Base-by-base conservation (phyloP, 2,888 invertebrate species). In the Pandemis cinnamomeana region DNA sequence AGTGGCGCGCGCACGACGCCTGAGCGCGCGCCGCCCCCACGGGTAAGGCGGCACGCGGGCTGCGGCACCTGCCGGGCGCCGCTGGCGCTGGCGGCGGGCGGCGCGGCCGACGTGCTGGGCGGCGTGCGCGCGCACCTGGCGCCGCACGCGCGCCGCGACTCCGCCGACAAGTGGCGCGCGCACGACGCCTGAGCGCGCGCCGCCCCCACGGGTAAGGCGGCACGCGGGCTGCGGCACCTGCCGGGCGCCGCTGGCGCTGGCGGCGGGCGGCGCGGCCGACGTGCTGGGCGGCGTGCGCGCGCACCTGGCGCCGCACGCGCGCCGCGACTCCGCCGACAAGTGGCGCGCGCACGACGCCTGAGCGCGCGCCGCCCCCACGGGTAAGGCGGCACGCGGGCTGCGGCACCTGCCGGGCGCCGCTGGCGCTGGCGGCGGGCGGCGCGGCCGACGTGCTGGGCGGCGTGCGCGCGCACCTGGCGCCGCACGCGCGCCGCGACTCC, bases 11-110 rank as follows among this genome's bases (percentile, higher is more conserved):
- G 20, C 20, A 20, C 20, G 20, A 20, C 20, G 20, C 20, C 20
- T 20, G 20, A 20, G 20, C 20, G 1, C 20, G 20, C 20, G 20
- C 20, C 20, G 20, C 20, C 20, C 0, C 20, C 0, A 20, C 20
- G 20, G 20, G 20, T 20, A 20, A 20, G 20, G 20, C 20, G 20
- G 20, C 20, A 1, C 20, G 20, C 20, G 20, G 20, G 76, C 94
- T 99, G 74, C 95, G 99, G 7, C 98, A 99, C 94, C 96, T 99
- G 82, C 98, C 99, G 2, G 53, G 96, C 97, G 80, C 99, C 99
- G 2, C 96, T 99, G 15, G 98, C 99, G 81, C 95, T 99, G 72
- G 98, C 98, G 11, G 97, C 98, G 7, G 98, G 98, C 84, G 99
- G 99, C 72, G 98, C 99, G 0, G 96, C 96, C 76, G 98, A 98